Percentiles rank a stretch among this genome's conserved stretches.
phyloP scores from a whole-genome alignment of 2,888 invertebrate genomes.

The Ctenicera cuprea region DNA sequence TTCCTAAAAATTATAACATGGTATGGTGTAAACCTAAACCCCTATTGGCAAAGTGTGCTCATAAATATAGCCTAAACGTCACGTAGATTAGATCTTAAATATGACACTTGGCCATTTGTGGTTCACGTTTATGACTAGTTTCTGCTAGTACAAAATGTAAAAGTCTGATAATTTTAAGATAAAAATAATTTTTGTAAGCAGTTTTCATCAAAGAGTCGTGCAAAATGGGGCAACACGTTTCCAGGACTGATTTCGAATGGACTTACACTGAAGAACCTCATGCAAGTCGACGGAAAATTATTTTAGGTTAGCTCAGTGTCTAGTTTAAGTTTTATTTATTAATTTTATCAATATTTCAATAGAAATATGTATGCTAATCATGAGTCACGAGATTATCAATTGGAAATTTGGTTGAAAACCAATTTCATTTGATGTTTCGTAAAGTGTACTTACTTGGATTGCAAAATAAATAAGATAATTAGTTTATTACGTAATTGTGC shows the following conservation, averaged over 20 bases:
- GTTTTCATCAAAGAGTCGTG: background rate
- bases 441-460: too few species aligned
- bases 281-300: conserved; percentile 93
- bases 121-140: too few species aligned
- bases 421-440: background rate
- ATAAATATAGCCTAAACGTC: too few species aligned
- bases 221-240: conserved; percentile 94
- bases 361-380: background rate
- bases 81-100: too few species aligned
- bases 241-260: conserved; percentile 98
- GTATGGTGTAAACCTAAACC: too few species aligned
- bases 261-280: conserved; percentile 98
- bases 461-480: too few species aligned
- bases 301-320: conserved; percentile 81
- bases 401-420: too few species aligned
- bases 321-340: background rate
- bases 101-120: too few species aligned
- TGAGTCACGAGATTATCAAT: background rate
- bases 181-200: background rate
- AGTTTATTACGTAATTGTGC: too few species aligned
- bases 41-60: too few species aligned
- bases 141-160: too few species aligned
- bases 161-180: background rate
- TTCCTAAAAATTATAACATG: too few species aligned
- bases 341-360: conserved; percentile 6